Base-by-base conservation (phyloP, 2,888 invertebrate species). In the Cabera pusaria region DNA sequence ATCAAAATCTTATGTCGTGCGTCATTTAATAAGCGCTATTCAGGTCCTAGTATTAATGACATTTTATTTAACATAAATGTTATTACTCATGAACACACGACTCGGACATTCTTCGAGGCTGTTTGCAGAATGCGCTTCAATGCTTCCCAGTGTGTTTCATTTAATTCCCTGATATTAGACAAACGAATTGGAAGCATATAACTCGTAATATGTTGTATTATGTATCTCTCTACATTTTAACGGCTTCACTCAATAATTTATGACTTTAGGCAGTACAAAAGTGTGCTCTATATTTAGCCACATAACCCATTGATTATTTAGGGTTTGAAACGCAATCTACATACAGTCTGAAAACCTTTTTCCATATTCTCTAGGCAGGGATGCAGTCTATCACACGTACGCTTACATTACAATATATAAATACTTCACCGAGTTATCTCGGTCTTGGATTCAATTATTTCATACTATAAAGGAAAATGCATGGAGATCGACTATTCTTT, bases 351-450 rank as follows among this genome's bases (percentile, higher is more conserved):
- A 19, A 14, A 11, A 26, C 16, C 16, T 20, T 25, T 2, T 28
- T 14, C 23, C 19, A 43, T 37, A 35, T 20, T 31, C 21, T 21
- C 41, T 32, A 31, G 36, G 31, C 14, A 43, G 18, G 42, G 59
- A 67, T 64, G 61, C 63, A 71, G 63, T 56, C 72, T 82, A 79
- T 79, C 80, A 81, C 79, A 77, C 72, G 70, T 65, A 69, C 59
- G 73, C 76, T 81, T 77, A 64, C 26, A 22, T 21, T 25, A 25
- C 7, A 23, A 11, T 11, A 26, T 23, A 33, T 73, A 64, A 39
- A 64, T 63, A 66, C 59, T 66, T 68, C 59, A 42, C 51, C 43
- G 61, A 69, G 58, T 72, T n/a, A 56, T 53, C 44, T 37, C 40
- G 39, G 56, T 56, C 50, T 58, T 52, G 59, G 52, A 33, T 46